These are phyloP conservation scores for Oxyscelio sp. DNA, from an alignment of 2,888 invertebrate genomes.

Conservation along the genomic window DNA sequence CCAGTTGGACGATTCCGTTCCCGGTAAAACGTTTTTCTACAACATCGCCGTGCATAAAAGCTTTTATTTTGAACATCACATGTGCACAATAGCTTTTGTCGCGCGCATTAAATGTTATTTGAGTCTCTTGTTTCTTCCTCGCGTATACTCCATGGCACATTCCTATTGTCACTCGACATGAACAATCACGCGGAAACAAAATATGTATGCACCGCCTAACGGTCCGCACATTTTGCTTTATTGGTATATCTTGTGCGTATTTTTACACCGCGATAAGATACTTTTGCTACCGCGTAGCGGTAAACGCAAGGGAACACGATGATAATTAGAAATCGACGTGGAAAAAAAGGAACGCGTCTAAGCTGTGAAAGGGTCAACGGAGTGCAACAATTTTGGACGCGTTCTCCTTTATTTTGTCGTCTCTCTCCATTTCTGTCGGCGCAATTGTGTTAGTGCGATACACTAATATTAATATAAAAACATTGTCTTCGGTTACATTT, in stretches of 20 bases:
- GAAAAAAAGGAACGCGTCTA: constrained; percentile 11
- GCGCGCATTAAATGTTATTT: constrained; percentile 68
- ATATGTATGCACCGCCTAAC: constrained; percentile 68
- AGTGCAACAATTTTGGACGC: constrained; percentile 31
- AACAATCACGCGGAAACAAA: constrained; percentile 72
- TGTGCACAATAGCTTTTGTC: constrained; percentile 72
- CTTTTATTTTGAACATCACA: constrained; percentile 68
- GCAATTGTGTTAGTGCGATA: background rate
- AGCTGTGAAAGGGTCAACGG: constrained; percentile 2
- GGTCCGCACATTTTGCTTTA: constrained; percentile 59
- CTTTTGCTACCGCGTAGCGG: constrained; percentile 63
- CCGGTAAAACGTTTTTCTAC: constrained; percentile 23
- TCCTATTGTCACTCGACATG: constrained; percentile 80
- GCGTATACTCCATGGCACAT: constrained; percentile 84
- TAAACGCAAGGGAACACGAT: constrained; percentile 42
- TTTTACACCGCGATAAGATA: constrained; percentile 56
- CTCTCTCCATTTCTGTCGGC: background rate
- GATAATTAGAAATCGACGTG: constrained; percentile 46
- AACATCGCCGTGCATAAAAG: constrained; percentile 32
- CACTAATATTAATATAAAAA: background rate
- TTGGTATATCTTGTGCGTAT: constrained; percentile 38
- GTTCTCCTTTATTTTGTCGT: background rate
- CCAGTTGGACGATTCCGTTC: constrained; percentile 27
- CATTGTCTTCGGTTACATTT: constrained; percentile 30
- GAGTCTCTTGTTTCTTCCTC: constrained; percentile 75